These are phyloP conservation scores for Hippocampus mohnikei DNA, from an alignment of 2,113 vertebrate genomes.

Conservation along the genomic window DNA sequence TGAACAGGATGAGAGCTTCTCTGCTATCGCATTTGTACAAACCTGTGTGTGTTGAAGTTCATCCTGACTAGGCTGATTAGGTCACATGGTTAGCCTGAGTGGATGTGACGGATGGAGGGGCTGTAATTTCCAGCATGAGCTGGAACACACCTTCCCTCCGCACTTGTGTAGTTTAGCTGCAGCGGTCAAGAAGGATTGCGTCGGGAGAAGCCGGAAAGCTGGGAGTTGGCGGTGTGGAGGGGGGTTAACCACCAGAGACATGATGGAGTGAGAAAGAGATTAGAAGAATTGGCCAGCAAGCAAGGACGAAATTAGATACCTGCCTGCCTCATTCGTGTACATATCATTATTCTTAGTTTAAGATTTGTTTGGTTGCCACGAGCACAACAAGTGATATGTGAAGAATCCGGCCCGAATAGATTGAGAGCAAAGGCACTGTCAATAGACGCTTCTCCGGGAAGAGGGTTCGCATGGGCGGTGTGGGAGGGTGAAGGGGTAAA, in stretches of 20 bases:
- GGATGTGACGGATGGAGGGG: constrained; percentile 52
- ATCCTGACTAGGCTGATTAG: constrained; percentile 42
- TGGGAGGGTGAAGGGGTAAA: constrained; percentile 44
- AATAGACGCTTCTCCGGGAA: constrained; percentile 64
- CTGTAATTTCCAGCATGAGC: constrained; percentile 45
- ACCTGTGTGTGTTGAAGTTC: constrained; percentile 20
- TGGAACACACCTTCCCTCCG: constrained; percentile 46
- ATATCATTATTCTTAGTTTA: constrained; percentile 69
- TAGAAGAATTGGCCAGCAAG: constrained; percentile 39
- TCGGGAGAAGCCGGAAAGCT: neutral
- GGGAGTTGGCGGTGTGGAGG: constrained; percentile 24
- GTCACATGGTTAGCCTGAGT: constrained; percentile 49
- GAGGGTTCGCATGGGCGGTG: constrained; percentile 18
- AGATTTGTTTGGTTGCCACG: constrained; percentile 63
- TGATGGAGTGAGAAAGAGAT: constrained; percentile 62
- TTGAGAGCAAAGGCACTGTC: constrained; percentile 66
- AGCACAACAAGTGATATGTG: constrained; percentile 72
- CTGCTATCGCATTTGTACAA: constrained; percentile 26
- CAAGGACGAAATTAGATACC: constrained; percentile 53
- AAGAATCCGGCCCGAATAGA: constrained; percentile 53
- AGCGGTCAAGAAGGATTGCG: constrained; percentile 55
- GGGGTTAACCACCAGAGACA: constrained; percentile 28
- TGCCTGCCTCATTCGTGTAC: constrained; percentile 63
- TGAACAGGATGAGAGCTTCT: constrained; percentile 34
- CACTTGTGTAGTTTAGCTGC: constrained; percentile 60